Percentiles rank a stretch among this genome's conserved stretches.
Conservation (phyloP, 2,888 invertebrate genomes). For the Drepanosiphum platanoidis region DNA sequence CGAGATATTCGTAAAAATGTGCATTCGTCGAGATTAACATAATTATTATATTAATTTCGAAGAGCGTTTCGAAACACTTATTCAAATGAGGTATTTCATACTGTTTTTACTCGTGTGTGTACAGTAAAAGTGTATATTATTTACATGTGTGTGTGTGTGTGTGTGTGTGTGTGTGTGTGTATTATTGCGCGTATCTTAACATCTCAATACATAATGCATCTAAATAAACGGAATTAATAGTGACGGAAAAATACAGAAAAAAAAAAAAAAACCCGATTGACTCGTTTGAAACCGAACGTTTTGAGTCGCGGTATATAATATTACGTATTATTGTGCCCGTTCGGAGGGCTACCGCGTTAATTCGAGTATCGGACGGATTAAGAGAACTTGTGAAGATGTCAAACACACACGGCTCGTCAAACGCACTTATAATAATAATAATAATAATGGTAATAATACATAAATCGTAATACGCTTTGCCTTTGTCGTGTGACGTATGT, state of each 20-base stretch:
- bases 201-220: too few relatives aligned
- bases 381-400: not conserved
- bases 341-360: not conserved
- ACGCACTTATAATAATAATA: not conserved
- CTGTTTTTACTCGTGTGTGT: not conserved
- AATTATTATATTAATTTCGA: not conserved
- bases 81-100: not conserved
- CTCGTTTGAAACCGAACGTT: conserved; percentile 1
- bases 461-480: not conserved
- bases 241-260: not conserved
- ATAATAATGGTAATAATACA: not conserved
- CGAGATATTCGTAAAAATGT: too few relatives aligned
- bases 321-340: too few relatives aligned
- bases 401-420: not conserved
- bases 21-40: too few relatives aligned
- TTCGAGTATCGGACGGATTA: not conserved
- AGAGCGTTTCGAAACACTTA: too few relatives aligned
- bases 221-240: not conserved
- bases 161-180: not conserved
- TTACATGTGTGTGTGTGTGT: not conserved
- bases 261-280: conserved; percentile 33
- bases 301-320: too few relatives aligned
- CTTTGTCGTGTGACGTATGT: not conserved
- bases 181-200: not conserved
- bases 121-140: not conserved